Conservation (phyloP, 2,113 vertebrate genomes). For the Ophthalmolycus amberensis region DNA sequence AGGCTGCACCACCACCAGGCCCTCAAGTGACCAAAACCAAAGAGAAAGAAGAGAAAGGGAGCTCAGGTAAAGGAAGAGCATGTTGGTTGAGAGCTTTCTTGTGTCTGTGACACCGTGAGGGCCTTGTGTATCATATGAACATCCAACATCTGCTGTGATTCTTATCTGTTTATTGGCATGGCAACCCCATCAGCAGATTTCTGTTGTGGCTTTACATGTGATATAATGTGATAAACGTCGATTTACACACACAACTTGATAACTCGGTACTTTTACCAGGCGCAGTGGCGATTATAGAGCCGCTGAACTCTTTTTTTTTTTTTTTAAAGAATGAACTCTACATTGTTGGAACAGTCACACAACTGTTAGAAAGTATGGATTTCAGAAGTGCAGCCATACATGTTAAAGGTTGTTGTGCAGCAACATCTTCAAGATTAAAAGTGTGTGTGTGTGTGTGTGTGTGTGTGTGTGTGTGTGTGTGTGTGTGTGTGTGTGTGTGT, state of each 20-base stretch:
- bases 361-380: background rate
- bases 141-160: conserved; percentile 8
- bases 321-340: background rate
- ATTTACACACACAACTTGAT: background rate
- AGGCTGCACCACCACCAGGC: background rate
- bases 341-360: background rate
- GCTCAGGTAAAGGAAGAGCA: conserved; percentile 58
- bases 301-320: background rate
- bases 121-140: background rate
- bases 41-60: conserved; percentile 75
- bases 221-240: background rate
- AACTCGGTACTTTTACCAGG: no score
- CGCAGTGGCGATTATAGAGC: background rate
- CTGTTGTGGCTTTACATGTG: background rate
- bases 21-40: conserved; percentile 74
- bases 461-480: no score
- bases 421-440: background rate
- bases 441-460: no score
- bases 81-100: conserved; percentile 23
- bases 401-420: background rate
- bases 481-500: no score
- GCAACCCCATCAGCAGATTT: background rate
- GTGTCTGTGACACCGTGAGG: background rate
- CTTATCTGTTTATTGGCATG: background rate
- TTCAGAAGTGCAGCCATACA: background rate